phyloP scores from a whole-genome alignment of 2,888 invertebrate genomes.

The Pheosia tremula region DNA sequence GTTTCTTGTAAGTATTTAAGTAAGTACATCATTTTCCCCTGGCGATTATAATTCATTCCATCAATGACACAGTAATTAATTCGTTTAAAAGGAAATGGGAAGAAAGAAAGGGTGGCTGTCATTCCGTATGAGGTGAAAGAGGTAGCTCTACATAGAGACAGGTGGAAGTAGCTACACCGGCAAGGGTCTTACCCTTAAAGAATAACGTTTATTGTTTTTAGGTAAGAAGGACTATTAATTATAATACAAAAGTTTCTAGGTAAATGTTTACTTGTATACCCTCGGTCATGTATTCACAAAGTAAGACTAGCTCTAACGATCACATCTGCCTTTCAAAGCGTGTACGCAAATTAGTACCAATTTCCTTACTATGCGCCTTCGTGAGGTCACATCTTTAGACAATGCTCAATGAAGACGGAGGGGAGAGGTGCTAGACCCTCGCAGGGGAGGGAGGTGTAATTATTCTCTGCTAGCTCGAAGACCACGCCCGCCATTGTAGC shows the following conservation, averaged over 20 bases:
- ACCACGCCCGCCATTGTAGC: slow-evolving; percentile 80
- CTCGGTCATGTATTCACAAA: not conserved
- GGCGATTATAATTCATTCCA: no score
- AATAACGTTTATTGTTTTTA: no score
- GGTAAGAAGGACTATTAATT: no score
- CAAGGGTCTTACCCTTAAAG: no score
- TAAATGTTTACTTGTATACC: not conserved
- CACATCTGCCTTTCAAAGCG: not conserved
- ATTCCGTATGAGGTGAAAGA: no score
- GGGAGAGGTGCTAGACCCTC: slow-evolving; percentile 43
- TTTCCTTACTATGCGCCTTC: slow-evolving; percentile 35
- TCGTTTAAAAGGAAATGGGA: no score
- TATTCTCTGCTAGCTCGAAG: slow-evolving; percentile 72
- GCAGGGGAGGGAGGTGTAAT: slow-evolving; percentile 59
- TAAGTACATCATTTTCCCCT: no score
- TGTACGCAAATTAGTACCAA: slow-evolving; percentile 14
- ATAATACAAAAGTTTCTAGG: no score
- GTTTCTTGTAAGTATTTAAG: not conserved
- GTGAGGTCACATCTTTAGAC: slow-evolving; percentile 76
- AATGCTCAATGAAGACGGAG: slow-evolving; percentile 73
- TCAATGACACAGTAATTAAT: no score
- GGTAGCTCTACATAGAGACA: no score
- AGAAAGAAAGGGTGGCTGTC: no score
- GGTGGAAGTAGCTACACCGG: no score
- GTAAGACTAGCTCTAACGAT: not conserved